Evolutionary conservation across 2,888 invertebrate genomes (phyloP), one percentile per base, ranked within the genome.

Genomic region (Temnothorax rugatulus): DNA sequence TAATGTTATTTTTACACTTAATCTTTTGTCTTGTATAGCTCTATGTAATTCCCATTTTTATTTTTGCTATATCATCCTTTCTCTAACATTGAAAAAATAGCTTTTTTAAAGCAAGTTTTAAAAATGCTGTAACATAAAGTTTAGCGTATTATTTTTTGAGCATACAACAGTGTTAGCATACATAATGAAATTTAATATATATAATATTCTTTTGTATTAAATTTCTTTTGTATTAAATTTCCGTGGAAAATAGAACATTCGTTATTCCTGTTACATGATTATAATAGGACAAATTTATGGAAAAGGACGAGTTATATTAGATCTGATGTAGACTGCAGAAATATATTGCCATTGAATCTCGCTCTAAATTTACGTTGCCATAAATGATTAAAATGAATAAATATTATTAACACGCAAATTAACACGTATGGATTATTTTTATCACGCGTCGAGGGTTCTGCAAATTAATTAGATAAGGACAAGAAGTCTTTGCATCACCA

Each of bases 311-410:
- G 11, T n/a, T 34, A 64, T 21, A n/a, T 50, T 52, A 38, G 4
- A 63, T 64, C 21, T 63, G 21, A 5, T 15, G 15, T 63, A 9
- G 4, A 50, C 18, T 44, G 13, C 18, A 38, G 52, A 75, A 63
- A 38, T 38, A 47, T 9, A 34, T 38, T 50, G 8, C 15, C 5
- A 47, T 13, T 59, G 38, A 57, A 15, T 50, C 9, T 75, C 7
- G 18, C 5, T 25, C 11, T 63, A n/a, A 73, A 11, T 63, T 34
- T 38, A 15, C 7, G 29, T 34, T n/a, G 7, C 18, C 25, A 41
- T 15, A 4, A n/a, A 61, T 9, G 63, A 63, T 25, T 63, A 15
- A 21, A 75, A 52, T 25, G 13, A 25, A 64, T 41, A 64, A 76
- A 25, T 25, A 50, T 13, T 29, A 29, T 29, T 29, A 29, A 29